Evolutionary conservation across 2,797 vertebrate genomes (phyloP), one percentile per base, ranked within the genome.

Genomic region (Gymnothorax reevesii): DNA sequence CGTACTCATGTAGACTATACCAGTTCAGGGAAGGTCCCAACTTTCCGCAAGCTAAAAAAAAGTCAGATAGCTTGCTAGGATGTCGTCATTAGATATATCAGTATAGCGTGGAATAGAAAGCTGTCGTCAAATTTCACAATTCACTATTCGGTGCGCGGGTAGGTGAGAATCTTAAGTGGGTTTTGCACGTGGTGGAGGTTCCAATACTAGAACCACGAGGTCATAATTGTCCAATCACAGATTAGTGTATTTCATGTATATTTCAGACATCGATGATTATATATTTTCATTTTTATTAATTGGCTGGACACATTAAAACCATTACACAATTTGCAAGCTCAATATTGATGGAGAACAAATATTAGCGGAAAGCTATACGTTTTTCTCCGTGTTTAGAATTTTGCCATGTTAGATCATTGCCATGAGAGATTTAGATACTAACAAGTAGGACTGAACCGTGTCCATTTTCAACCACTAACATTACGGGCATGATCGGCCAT

Each of bases 111-210:
- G 25, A 13, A 52, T 10, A 17, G 73, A 49, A 49, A 15, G 5
- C 33, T 55, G n/a, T n/a, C 33, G 12, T 12, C 13, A 73, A 73
- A 73, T n/a, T 69, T 42, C 27, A 73, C 12, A 33, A 42, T 25
- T 6, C 9, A 25, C 69, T 73, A 42, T 12, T 73, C 27, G 5
- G 12, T 73, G 69, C 42, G 69, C 8, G 25, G 27, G 42, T 27
- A 33, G 13, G 27, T 75, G 10, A 77, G 42, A 33, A 13, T 13
- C 49, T 77, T 17, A 54, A 55, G n/a, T 22, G 55, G 52, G 77
- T 80, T 22, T n/a, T 17, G 9, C 77, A 80, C 77, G 77, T 80
- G 77, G 49, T 80, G 52, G 27, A 77, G 20, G 77, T 55, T 80
- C 77, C 77, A 80, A 55, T 52, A 80, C 6, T 55, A 22, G 77